Base-by-base conservation (phyloP, 2,797 vertebrate genomes). In the Acanthurus lineatus region DNA sequence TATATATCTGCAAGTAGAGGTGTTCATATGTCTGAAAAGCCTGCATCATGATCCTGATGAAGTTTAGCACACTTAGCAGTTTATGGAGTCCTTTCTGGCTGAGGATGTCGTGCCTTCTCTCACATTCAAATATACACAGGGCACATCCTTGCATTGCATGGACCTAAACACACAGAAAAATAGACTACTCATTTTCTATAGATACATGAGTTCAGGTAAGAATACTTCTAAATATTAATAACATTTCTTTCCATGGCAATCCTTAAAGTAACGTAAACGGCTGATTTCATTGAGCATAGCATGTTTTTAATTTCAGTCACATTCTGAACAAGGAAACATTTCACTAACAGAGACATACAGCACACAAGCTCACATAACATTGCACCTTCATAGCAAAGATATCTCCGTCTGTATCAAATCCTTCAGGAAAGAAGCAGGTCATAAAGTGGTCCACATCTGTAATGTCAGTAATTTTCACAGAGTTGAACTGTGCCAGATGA, bases 1-100 rank as follows among this genome's bases (percentile, higher is more conserved):
- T 98, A 91, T 96, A 97, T 71, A 98, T 76, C 6, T 97, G 93
- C 97, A 96, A 97, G 90, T 93, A 97, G n/a, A 99, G 95, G 75
- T 91, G 91, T 73, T 98, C 97, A 69, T 96, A 93, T 6, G 96
- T 95, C 22, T 99, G 94, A 73, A 96, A 95, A 57, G 95, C 95
- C 89, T 98, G 96, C 97, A 97, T 98, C 88, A 95, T 89, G 70
- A 97, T 95, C 67, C 93, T 93, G 51, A 97, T 86, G 42, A 96
- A 96, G 22, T 94, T 90, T 88, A 99, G 86, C 82, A 97, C 89
- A 10, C 38, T 62, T 68, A 97, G 94, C 81, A 97, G 95, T 83
- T 92, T 95, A 77, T 78, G 81, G 79, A 97, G 90, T 17, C 95
- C 95, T 0, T 90, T 92, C 76, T 79, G 86, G 59, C 91, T 95